Evolutionary conservation across 2,797 vertebrate genomes (phyloP).

Genomic region (Rallus crepitans): DNA sequence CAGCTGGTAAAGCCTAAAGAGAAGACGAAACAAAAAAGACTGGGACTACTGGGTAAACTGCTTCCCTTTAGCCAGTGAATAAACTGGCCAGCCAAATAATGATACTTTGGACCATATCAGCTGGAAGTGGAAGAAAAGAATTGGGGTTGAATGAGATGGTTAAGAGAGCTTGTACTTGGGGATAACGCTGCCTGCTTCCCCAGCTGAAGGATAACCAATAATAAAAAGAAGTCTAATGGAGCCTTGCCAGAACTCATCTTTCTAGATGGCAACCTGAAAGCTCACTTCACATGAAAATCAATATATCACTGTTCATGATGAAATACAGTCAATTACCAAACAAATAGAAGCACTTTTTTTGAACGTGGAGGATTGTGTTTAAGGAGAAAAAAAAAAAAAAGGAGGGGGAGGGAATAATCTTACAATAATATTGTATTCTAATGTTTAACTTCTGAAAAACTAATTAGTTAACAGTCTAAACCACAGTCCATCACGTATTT

Average conservation of each 20-base stretch:
- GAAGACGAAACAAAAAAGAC: neutral
- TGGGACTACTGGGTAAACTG: neutral
- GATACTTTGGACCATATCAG: neutral
- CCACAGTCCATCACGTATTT: neutral
- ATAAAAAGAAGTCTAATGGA: neutral
- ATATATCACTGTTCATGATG: neutral
- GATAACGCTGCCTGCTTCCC: neutral
- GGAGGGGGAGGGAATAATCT: neutral
- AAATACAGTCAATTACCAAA: constrained; percentile 6
- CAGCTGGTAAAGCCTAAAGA: neutral
- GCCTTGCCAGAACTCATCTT: constrained; percentile 18
- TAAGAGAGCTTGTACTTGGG: neutral
- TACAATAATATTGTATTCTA: neutral
- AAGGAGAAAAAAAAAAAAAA: neutral
- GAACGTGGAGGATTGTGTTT: rapidly evolving
- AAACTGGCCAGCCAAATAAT: neutral
- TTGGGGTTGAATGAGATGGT: neutral
- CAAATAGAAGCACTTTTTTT: neutral
- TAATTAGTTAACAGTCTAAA: neutral
- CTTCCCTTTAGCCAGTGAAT: neutral
- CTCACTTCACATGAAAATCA: constrained; percentile 14
- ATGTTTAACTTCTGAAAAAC: neutral
- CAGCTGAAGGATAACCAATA: neutral
- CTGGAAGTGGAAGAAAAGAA: neutral
- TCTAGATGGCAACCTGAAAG: constrained; percentile 29